phyloP scores from a whole-genome alignment of 2,888 invertebrate genomes.

The Andrena camellia region DNA sequence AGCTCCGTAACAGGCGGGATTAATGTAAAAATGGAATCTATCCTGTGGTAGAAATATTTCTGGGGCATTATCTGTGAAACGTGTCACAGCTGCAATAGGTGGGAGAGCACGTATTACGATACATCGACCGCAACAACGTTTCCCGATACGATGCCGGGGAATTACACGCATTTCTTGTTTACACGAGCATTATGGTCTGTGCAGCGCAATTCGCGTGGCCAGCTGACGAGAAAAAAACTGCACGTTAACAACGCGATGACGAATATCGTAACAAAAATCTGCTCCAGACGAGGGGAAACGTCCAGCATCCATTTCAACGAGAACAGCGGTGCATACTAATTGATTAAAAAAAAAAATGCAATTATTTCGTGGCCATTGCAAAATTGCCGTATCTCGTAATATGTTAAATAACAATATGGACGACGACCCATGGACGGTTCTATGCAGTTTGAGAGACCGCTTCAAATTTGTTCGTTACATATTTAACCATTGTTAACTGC shows the following conservation, averaged over 20 bases:
- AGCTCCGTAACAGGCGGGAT: constrained; percentile 57
- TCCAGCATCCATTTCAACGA: not conserved
- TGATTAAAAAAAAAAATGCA: constrained; percentile 1
- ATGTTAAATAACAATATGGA: too few relatives aligned
- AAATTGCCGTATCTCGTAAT: too few relatives aligned
- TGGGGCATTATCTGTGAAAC: constrained; percentile 60
- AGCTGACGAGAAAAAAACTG: constrained; percentile 8
- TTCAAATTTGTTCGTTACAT: constrained; percentile 16
- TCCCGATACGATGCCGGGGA: constrained; percentile 43
- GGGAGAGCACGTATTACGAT: constrained; percentile 27
- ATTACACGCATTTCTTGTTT: constrained; percentile 53
- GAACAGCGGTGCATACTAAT: not conserved
- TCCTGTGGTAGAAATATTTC: constrained; percentile 45
- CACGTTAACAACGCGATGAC: not conserved
- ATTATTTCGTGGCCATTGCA: not conserved
- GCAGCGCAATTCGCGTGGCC: constrained; percentile 31
- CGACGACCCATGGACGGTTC: too few relatives aligned
- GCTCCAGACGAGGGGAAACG: not conserved
- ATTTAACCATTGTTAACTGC: constrained; percentile 11
- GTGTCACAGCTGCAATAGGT: constrained; percentile 38
- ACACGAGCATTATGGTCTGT: constrained; percentile 16
- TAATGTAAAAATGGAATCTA: constrained; percentile 66
- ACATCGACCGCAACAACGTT: constrained; percentile 53
- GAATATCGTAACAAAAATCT: not conserved
- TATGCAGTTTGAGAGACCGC: not conserved